Conservation (phyloP, 1,140 invertebrate species). For the Bicyclus anynana region DNA sequence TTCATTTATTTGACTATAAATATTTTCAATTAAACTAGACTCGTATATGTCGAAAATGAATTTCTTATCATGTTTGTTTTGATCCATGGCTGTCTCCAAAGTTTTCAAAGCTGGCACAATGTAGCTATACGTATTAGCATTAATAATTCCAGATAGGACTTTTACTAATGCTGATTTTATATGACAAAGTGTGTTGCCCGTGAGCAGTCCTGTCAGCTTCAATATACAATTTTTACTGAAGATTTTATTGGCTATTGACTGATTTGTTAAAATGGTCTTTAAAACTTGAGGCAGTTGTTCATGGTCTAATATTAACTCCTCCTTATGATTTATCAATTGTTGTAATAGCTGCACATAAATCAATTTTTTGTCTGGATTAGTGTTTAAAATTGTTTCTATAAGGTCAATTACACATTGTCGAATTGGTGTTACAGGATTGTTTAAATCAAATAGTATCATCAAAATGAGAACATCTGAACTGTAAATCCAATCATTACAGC, state of each 20-base stretch:
- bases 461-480: constrained; percentile 68
- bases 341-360: constrained; percentile 52
- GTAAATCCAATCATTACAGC: constrained; percentile 53
- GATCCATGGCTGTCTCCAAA: constrained; percentile 39
- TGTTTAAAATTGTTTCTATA: constrained; percentile 42
- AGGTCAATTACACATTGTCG: constrained; percentile 63
- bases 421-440: constrained; percentile 58
- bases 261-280: constrained; percentile 48
- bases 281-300: constrained; percentile 78
- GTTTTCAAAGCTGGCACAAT: constrained; percentile 43
- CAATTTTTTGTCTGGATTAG: constrained; percentile 40
- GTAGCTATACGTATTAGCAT: constrained; percentile 38
- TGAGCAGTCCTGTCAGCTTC: constrained; percentile 48
- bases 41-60: constrained; percentile 64
- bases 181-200: constrained; percentile 46
- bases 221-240: constrained; percentile 58
- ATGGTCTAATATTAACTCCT: constrained; percentile 80
- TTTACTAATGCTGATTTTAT: constrained; percentile 51
- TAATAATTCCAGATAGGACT: constrained; percentile 46
- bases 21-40: constrained; percentile 64
- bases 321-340: constrained; percentile 50
- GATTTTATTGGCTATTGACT: constrained; percentile 42
- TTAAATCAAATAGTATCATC: constrained; percentile 68
- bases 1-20: constrained; percentile 65
- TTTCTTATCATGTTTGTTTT: constrained; percentile 37